A percentile compares a stretch with the other conserved stretches of the same genome.
These are phyloP conservation scores for Xenus cinereus DNA, from an alignment of 2,113 vertebrate genomes.

Conservation along the genomic window DNA sequence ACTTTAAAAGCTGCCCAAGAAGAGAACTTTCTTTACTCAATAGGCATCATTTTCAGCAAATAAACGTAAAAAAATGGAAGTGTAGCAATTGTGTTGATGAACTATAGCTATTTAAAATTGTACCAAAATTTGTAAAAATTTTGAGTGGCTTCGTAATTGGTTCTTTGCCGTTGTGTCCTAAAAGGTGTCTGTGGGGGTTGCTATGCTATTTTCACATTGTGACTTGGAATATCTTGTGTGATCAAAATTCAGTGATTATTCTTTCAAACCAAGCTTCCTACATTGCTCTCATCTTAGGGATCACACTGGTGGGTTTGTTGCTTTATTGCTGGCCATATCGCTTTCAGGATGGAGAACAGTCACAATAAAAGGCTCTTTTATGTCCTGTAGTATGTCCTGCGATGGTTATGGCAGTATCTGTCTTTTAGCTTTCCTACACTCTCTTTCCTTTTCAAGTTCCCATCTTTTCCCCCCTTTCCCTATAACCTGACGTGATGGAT, in stretches of 20 bases:
- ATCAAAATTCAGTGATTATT: background rate
- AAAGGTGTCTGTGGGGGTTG: background rate
- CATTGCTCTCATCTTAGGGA: background rate
- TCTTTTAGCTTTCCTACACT: background rate
- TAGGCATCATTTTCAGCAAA: background rate
- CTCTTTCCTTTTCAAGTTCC: background rate
- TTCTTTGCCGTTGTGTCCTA: background rate
- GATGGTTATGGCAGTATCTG: background rate
- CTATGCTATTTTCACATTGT: background rate
- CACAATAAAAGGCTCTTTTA: background rate
- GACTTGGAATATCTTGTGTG: background rate
- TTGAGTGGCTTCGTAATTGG: background rate
- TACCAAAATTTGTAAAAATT: background rate
- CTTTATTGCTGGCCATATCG: background rate
- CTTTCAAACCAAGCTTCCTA: background rate
- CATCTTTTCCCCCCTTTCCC: background rate
- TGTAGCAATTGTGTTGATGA: background rate
- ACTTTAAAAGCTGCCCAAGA: slow-evolving; percentile 44
- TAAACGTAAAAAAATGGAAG: background rate
- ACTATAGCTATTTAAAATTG: background rate
- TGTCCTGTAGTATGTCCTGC: background rate
- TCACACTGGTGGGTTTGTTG: background rate
- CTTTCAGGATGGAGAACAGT: background rate
- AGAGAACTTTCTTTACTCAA: slow-evolving; percentile 6
- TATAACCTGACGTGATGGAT: background rate